These are phyloP conservation scores for Tapirus terrestris DNA, from an alignment of 2,113 vertebrate genomes.

Conservation along the genomic window DNA sequence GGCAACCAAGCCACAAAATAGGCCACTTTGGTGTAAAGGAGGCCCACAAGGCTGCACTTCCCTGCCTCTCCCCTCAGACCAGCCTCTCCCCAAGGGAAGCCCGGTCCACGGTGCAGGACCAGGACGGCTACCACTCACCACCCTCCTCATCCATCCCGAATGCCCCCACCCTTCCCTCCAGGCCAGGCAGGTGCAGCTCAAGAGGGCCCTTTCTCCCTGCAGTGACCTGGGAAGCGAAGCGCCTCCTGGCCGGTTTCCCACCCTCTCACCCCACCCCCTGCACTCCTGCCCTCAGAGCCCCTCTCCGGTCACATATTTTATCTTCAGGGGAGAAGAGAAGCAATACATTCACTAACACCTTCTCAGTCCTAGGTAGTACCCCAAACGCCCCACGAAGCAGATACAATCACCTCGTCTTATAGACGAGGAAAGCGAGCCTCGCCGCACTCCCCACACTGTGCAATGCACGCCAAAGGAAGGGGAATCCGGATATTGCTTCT, in stretches of 20 bases:
- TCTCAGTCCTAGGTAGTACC: neutral
- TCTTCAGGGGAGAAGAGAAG: neutral
- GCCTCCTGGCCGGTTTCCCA: neutral
- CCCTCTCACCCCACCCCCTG: accelerated
- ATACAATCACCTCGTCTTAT: accelerated
- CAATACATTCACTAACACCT: neutral
- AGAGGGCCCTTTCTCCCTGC: neutral
- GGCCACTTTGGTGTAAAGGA: neutral
- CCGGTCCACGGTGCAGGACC: too few species aligned
- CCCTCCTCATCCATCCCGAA: neutral
- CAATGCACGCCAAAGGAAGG: accelerated
- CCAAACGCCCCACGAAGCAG: neutral
- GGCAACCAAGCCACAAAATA: too few species aligned
- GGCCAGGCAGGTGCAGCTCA: neutral
- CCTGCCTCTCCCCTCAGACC: neutral
- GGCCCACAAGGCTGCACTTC: too few species aligned
- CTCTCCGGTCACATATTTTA: neutral
- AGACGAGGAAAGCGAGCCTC: accelerated
- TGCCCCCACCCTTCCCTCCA: accelerated
- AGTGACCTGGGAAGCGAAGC: neutral
- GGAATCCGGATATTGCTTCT: neutral
- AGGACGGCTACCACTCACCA: accelerated
- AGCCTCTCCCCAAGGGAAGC: neutral
- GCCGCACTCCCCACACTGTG: accelerated
- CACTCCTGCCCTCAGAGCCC: accelerated